Base-by-base conservation (phyloP, 2,797 vertebrate species). In the Microhierax caerulescens region DNA sequence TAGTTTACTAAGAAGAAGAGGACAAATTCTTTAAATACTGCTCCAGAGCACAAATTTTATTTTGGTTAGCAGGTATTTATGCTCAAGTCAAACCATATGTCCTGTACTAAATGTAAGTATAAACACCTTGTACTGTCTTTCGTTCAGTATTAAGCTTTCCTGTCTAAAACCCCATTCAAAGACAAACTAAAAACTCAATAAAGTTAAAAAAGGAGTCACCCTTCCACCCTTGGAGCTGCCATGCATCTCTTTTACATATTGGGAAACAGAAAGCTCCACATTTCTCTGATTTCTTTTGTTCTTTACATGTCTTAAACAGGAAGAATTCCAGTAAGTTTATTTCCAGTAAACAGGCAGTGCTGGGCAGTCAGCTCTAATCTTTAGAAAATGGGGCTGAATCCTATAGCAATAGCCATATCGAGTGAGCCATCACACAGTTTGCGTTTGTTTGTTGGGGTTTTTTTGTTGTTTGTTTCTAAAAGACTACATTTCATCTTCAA, bases 401-500 rank as follows among this genome's bases (percentile, higher is more conserved):
- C 67, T 5, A 2, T 69, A 94, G 60, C 69, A 94, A 82, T 88
- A 94, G 64, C 37, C 60, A 57, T 83, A 87, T 32, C 81, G 92
- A 96, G 36, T 85, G 85, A 95, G 50, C 34, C 82, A 92, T 93
- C 73, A 87, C 16, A 59, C 14, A 41, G 12, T 75, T 78, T 88
- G 37, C 13, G 37, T 39, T 39, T 39, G 37, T 41, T n/a, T n/a
- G n/a, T n/a, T n/a, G n/a, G 39, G 39, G 39, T 41, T 41, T 41
- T 91, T 36, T 87, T 69, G 45, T 74, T 95, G 89, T 36, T 88
- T 93, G 36, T 96, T 94, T 96, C 60, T 80, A 81, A 83, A 39
- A 95, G 47, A 83, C 43, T 72, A 50, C 30, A 76, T 94, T 97
- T 96, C 56, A 90, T 87, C 95, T 94, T 96, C 68, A 96, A 94